Base-by-base conservation (phyloP, 1,140 invertebrate species). In the Amphibalanus amphitrite region DNA sequence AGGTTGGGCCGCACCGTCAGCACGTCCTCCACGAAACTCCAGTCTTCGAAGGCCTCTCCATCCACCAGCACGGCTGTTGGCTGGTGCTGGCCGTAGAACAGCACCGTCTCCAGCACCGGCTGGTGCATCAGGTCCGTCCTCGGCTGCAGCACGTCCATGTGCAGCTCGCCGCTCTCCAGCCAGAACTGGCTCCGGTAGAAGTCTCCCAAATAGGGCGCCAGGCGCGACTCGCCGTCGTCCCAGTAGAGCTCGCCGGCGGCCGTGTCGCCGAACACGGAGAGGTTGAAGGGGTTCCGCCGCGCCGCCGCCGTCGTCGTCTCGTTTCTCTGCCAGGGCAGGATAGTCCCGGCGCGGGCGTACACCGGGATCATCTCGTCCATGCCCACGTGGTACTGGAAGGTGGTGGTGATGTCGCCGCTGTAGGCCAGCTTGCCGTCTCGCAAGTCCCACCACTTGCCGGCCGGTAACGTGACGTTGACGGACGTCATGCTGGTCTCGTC, bases 401-500 rank as follows among this genome's bases (percentile, higher is more conserved):
- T 67, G n/a, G n/a, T 26, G 47, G 47, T 13, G 1, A 20, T 20
- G 1, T 8, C 47, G 47, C 23, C 47, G n/a, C 26, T 13, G n/a
- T 10, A 28, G n/a, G 65, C 65, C 8, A 67, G 65, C 8, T 10
- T 3, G 8, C 65, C 65, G 65, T 67, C 28, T 3, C 65, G n/a
- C 20, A 67, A 26, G 65, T 67, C 65, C n/a, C 3, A 67, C 65
- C 65, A 67, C 28, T 10, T 3, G n/a, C 65, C 65, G n/a, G 65
- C 65, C 28, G 65, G 65, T 8, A 67, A 67, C 3, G 28, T 28
- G 65, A 67, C 65, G 28, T 28, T 28, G 26, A 67, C 65, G 26
- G n/a, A 3, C n/a, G 71, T 71, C 72, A 73, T 33, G 69, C 47
- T 59, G 71, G 73, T 86, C 76, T 88, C 80, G 74, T 87, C 80